phyloP scores from a whole-genome alignment of 2,888 invertebrate genomes.

The Drosophila fulvimacula region DNA sequence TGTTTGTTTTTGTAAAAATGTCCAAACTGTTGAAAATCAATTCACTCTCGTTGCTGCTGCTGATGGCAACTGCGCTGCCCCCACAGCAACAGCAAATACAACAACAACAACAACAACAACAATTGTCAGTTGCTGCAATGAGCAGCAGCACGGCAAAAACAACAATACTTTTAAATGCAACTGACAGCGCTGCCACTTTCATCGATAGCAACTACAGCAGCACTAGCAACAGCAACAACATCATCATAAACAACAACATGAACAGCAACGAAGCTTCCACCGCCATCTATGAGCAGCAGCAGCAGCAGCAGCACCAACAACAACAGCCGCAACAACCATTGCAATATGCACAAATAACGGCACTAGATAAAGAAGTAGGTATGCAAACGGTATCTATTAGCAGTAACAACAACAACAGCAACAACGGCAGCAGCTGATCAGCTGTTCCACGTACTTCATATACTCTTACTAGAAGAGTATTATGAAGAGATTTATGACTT shows the following conservation, averaged over 20 bases:
- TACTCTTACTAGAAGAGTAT: conserved; percentile 24
- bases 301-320: conserved; percentile 32
- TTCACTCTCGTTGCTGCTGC: conserved; percentile 72
- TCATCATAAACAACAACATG: conserved; percentile 34
- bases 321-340: conserved; percentile 48
- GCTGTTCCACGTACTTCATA: conserved; percentile 12
- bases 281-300: conserved; percentile 45
- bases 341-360: conserved; percentile 75
- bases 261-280: conserved; percentile 36
- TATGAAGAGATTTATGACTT: not conserved
- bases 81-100: conserved; percentile 44
- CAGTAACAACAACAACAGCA: conserved; percentile 29
- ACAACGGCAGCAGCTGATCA: conserved; percentile 20
- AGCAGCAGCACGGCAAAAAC: conserved; percentile 37
- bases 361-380: conserved; percentile 84
- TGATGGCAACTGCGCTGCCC: conserved; percentile 48
- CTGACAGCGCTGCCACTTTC: conserved; percentile 63
- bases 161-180: conserved; percentile 58
- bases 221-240: conserved; percentile 22
- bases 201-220: conserved; percentile 57
- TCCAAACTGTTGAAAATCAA: conserved; percentile 63
- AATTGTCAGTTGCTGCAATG: conserved; percentile 41
- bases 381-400: conserved; percentile 72
- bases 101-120: conserved; percentile 47
- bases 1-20: conserved; percentile 50